phyloP scores from a whole-genome alignment of 2,113 vertebrate genomes.

The Vulpes vulpes region DNA sequence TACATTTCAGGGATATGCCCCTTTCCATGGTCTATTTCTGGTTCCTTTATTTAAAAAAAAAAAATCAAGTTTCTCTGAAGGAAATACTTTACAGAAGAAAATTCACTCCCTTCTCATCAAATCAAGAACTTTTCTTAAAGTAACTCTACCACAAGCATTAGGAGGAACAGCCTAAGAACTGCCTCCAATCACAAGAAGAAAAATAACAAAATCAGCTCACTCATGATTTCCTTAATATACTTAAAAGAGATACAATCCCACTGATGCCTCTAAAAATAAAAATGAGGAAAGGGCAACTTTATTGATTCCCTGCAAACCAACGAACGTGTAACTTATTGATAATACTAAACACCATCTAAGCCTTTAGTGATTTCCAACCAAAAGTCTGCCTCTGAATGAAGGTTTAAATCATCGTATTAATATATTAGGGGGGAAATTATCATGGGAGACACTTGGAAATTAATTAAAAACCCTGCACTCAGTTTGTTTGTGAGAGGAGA shows the following conservation, averaged over 20 bases:
- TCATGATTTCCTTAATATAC: conserved; percentile 41
- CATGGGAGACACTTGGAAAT: conserved; percentile 79
- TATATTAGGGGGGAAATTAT: conserved; percentile 64
- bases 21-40: conserved; percentile 11
- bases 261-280: conserved; percentile 54
- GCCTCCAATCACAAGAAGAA: conserved; percentile 68
- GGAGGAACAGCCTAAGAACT: conserved; percentile 54
- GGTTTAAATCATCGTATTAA: conserved; percentile 71
- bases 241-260: conserved; percentile 72
- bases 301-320: conserved; percentile 70
- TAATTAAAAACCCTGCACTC: conserved; percentile 80
- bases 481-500: conserved; percentile 83
- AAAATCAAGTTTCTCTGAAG: background rate
- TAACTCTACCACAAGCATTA: conserved; percentile 28
- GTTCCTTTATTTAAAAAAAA: conserved; percentile 34
- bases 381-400: conserved; percentile 58
- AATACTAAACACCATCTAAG: conserved; percentile 69
- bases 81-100: conserved; percentile 51
- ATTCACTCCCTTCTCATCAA: conserved; percentile 50
- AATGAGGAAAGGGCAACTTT: conserved; percentile 63
- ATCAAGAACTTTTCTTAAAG: conserved; percentile 56
- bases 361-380: conserved; percentile 74
- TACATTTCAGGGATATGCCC: background rate
- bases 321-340: conserved; percentile 34
- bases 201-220: conserved; percentile 60